Evolutionary conservation across 1,140 invertebrate species (phyloP).

Genomic region (Caenorhabditis inopinata): DNA sequence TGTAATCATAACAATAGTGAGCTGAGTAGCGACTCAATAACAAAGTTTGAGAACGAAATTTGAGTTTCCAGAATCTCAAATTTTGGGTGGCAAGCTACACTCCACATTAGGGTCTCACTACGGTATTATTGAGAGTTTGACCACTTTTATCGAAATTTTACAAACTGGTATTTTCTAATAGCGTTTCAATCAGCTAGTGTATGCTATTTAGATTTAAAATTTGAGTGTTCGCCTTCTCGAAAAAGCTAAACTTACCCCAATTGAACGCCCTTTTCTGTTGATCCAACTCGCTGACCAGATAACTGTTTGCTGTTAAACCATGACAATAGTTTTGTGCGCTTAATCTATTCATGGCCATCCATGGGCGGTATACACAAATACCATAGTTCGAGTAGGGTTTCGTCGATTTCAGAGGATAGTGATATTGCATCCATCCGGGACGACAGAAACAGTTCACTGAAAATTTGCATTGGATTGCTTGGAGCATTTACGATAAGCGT

Average conservation of each 20-base stretch:
- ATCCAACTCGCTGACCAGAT: conserved; percentile 4
- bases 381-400: not conserved
- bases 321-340: not conserved
- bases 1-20: too few relatives aligned
- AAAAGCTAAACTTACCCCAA: not conserved
- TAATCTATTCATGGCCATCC: not conserved
- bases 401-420: not conserved
- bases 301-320: not conserved
- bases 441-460: conserved; percentile 16
- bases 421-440: not conserved
- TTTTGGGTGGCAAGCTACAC: too few relatives aligned
- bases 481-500: too few relatives aligned
- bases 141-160: too few relatives aligned
- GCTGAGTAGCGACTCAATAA: too few relatives aligned
- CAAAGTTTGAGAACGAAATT: too few relatives aligned
- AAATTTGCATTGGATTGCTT: not conserved
- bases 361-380: not conserved
- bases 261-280: not conserved
- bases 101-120: too few relatives aligned
- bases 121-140: too few relatives aligned
- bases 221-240: not conserved
- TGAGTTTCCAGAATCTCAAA: too few relatives aligned
- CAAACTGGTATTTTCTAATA: too few relatives aligned
- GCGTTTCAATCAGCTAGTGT: too few relatives aligned
- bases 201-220: too few relatives aligned